These are phyloP conservation scores for Pegoplata infirma DNA, from an alignment of 2,888 invertebrate genomes.

Conservation along the genomic window DNA sequence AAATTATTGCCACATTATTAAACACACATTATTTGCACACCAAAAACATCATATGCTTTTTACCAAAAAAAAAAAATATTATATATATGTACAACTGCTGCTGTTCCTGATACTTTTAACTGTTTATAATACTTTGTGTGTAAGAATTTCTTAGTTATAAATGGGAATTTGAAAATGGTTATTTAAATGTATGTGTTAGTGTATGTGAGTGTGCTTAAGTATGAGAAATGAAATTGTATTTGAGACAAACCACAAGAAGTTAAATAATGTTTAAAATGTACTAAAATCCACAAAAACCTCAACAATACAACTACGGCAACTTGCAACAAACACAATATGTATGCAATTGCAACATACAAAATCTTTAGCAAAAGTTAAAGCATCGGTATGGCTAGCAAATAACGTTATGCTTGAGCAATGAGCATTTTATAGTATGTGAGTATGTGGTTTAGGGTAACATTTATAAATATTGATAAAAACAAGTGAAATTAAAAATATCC, in stretches of 20 bases:
- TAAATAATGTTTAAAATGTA: conserved; percentile 64
- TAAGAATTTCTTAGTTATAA: no score
- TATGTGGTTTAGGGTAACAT: background rate
- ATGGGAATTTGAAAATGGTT: conserved; percentile 34
- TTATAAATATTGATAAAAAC: no score
- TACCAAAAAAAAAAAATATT: no score
- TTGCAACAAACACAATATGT: conserved; percentile 16
- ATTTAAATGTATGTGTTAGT: conserved; percentile 12
- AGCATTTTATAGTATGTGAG: no score
- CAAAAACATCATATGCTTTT: conserved; percentile 53
- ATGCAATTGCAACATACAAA: background rate
- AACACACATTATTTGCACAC: conserved; percentile 67
- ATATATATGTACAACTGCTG: conserved; percentile 42
- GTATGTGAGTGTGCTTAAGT: background rate
- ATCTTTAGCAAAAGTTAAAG: background rate
- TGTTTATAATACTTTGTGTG: conserved; percentile 49
- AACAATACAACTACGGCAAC: conserved; percentile 40
- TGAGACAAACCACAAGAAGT: conserved; percentile 59
- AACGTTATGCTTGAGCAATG: no score
- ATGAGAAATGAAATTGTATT: conserved; percentile 44
- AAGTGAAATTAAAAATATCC: no score
- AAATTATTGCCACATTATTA: conserved; percentile 68
- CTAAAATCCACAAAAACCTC: conserved; percentile 62
- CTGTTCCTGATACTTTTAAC: conserved; percentile 48
- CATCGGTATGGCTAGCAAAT: background rate